Percentiles rank a stretch among this genome's conserved stretches.
Conservation (phyloP, 2,888 invertebrate species). For the Hypena proboscidalis region DNA sequence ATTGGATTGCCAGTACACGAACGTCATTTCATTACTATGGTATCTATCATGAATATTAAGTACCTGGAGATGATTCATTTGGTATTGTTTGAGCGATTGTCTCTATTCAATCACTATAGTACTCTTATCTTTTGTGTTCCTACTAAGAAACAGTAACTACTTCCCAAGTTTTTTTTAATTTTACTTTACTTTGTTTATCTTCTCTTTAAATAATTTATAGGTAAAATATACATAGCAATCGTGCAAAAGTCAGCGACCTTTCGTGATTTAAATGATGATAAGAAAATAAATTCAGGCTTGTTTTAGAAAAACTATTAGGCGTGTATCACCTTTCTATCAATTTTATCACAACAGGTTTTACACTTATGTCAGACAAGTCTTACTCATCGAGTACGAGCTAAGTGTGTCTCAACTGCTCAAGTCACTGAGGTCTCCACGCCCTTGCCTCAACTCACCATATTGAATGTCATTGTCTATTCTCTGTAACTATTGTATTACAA, state of each 20-base stretch:
- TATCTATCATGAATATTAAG: constrained; percentile 22
- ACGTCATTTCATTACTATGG: constrained; percentile 7
- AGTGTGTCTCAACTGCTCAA: constrained; percentile 41
- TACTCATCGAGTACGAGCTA: constrained; percentile 37
- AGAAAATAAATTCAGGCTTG: too few species aligned
- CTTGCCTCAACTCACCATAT: constrained; percentile 53
- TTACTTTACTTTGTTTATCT: too few species aligned
- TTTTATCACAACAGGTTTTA: constrained; percentile 33
- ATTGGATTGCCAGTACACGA: constrained; percentile 27
- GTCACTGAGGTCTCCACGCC: constrained; percentile 48
- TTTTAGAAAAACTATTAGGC: too few species aligned
- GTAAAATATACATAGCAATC: too few species aligned
- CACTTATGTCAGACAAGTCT: constrained; percentile 30
- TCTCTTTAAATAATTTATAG: too few species aligned
- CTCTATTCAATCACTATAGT: too few species aligned
- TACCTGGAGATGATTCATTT: constrained; percentile 22
- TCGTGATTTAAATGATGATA: too few species aligned
- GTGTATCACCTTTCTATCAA: too few species aligned
- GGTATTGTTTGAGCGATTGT: background rate
- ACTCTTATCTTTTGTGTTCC: too few species aligned
- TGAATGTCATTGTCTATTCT: constrained; percentile 61
- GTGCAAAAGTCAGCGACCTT: too few species aligned
- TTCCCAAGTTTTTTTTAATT: too few species aligned
- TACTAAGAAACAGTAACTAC: too few species aligned
- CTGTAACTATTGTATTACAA: constrained; percentile 51